Percentiles rank a stretch among this genome's conserved stretches.
These are phyloP conservation scores for Girardinichthys multiradiatus DNA, from an alignment of 2,113 vertebrate species.

Conservation along the genomic window DNA sequence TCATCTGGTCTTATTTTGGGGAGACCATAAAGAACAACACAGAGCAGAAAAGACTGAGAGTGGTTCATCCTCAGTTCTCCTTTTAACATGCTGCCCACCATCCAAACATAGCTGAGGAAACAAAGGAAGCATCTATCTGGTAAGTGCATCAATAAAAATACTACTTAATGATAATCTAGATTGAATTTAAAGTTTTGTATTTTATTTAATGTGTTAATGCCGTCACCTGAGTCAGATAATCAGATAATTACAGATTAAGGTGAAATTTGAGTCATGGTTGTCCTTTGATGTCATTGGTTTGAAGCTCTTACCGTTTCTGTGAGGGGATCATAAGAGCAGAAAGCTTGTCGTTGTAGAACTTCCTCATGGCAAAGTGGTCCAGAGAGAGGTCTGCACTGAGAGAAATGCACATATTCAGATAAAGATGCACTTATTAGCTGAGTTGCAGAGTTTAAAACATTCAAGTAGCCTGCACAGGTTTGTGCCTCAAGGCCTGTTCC, in stretches of 20 bases:
- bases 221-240: slow-evolving; percentile 5
- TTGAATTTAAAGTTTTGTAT: too few relatives aligned
- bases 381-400: slow-evolving; percentile 90
- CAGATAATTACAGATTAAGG: slow-evolving; percentile 11
- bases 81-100: slow-evolving; percentile 85
- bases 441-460: neutral
- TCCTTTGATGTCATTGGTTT: neutral
- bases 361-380: slow-evolving; percentile 94
- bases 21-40: slow-evolving; percentile 84
- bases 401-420: slow-evolving; percentile 49
- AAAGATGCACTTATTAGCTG: neutral
- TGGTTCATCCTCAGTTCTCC: slow-evolving; percentile 86
- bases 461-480: neutral
- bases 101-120: slow-evolving; percentile 85
- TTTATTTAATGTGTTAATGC: too few relatives aligned
- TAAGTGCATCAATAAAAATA: neutral
- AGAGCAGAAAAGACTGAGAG: slow-evolving; percentile 86
- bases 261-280: neutral
- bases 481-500: neutral
- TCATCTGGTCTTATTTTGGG: slow-evolving; percentile 84
- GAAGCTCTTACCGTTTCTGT: slow-evolving; percentile 85
- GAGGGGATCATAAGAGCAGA: slow-evolving; percentile 89
- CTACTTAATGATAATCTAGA: neutral
- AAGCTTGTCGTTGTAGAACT: slow-evolving; percentile 90
- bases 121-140: neutral